These are phyloP conservation scores for Galerucella nymphaeae DNA, from an alignment of 2,888 invertebrate species.

Conservation along the genomic window DNA sequence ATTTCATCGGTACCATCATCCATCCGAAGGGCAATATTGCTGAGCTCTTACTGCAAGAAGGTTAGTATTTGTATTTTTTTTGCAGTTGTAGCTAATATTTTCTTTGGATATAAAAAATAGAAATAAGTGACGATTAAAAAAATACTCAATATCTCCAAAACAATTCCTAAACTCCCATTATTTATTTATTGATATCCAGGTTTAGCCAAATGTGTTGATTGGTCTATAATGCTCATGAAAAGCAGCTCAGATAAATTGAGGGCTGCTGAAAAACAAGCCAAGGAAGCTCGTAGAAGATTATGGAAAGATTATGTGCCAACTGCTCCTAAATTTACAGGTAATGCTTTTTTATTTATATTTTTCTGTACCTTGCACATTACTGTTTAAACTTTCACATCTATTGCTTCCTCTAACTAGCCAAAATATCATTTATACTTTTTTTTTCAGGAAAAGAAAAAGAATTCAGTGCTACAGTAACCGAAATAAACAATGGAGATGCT, in stretches of 20 bases:
- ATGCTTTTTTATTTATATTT: not conserved
- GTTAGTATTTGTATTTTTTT: slow-evolving; percentile 63
- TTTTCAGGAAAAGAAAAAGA: slow-evolving; percentile 76
- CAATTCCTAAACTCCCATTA: slow-evolving; percentile 79
- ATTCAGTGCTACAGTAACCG: slow-evolving; percentile 84
- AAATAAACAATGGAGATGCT: slow-evolving; percentile 95
- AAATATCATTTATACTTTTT: not conserved
- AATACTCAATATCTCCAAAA: too few relatives aligned
- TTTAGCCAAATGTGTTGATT: slow-evolving; percentile 93
- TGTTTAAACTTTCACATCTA: too few relatives aligned
- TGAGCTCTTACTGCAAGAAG: slow-evolving; percentile 74
- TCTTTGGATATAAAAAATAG: too few relatives aligned
- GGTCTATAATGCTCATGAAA: slow-evolving; percentile 87
- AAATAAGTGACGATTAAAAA: too few relatives aligned
- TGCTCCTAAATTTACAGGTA: slow-evolving; percentile 75
- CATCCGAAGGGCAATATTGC: slow-evolving; percentile 91
- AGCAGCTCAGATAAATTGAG: slow-evolving; percentile 66
- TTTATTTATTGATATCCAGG: slow-evolving; percentile 8
- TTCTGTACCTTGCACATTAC: too few relatives aligned
- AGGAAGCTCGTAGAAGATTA: slow-evolving; percentile 81
- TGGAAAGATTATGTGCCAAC: slow-evolving; percentile 93
- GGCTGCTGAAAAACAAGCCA: slow-evolving; percentile 76
- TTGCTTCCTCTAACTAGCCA: too few relatives aligned
- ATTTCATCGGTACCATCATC: slow-evolving; percentile 92
- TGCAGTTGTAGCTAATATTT: too few relatives aligned